These are phyloP conservation scores for Xiphophorus birchmanni DNA, from an alignment of 2,797 vertebrate species.

Conservation along the genomic window DNA sequence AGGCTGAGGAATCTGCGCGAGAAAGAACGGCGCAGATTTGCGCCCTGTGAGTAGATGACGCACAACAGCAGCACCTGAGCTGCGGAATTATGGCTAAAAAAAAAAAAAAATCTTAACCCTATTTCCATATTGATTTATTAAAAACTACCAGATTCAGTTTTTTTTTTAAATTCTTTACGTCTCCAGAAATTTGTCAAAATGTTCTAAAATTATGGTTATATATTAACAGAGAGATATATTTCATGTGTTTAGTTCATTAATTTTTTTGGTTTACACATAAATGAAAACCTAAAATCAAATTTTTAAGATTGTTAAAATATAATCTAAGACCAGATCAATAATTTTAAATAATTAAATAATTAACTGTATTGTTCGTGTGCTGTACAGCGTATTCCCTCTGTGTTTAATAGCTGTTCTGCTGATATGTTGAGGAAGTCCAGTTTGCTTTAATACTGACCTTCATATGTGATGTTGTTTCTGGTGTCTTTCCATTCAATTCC, in stretches of 20 bases:
- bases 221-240: neutral
- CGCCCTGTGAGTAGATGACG: neutral
- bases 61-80: constrained; percentile 18
- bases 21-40: neutral
- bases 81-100: neutral
- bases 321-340: neutral
- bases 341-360: neutral
- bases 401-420: neutral
- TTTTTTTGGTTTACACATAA: neutral
- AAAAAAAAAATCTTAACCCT: no score
- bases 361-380: neutral
- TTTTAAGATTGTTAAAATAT: neutral
- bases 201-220: neutral
- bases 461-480: neutral
- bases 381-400: neutral
- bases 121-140: neutral
- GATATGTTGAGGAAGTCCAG: neutral
- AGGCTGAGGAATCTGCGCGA: constrained; percentile 3
- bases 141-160: neutral
- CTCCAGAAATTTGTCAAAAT: neutral
- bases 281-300: neutral
- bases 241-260: neutral
- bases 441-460: neutral
- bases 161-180: no score
- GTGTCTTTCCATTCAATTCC: neutral